These are phyloP conservation scores for Oryzias curvinotus DNA, from an alignment of 2,113 vertebrate species.

Conservation along the genomic window DNA sequence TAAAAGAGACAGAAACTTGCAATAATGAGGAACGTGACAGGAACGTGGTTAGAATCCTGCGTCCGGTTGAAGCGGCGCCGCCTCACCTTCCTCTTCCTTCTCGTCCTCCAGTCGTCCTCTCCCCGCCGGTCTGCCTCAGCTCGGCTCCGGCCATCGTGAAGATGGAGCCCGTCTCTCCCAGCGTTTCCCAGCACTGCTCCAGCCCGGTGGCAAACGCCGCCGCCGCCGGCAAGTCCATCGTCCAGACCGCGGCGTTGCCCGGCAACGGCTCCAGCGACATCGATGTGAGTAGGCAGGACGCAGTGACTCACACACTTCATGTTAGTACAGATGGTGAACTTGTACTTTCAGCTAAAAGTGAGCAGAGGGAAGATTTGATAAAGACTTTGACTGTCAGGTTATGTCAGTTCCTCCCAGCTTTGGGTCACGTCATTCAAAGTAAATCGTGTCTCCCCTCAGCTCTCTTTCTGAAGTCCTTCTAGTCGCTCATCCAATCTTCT, in stretches of 20 bases:
- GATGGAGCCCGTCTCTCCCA: constrained; percentile 78
- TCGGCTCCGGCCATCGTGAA: constrained; percentile 80
- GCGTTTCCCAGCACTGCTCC: constrained; percentile 59
- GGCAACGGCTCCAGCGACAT: constrained; percentile 73
- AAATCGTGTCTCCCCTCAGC: no score
- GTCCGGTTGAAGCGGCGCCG: not conserved
- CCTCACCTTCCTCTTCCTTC: not conserved
- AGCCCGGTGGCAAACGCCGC: constrained; percentile 43
- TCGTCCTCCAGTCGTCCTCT: constrained; percentile 74
- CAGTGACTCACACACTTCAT: not conserved
- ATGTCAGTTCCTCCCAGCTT: no score
- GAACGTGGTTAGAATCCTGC: not conserved
- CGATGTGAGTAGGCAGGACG: constrained; percentile 73
- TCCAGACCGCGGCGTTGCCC: constrained; percentile 75
- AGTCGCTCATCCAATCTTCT: no score
- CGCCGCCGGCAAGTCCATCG: constrained; percentile 82
- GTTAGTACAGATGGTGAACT: not conserved
- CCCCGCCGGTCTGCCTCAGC: constrained; percentile 76
- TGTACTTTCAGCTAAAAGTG: not conserved
- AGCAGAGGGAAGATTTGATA: no score
- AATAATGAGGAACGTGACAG: not conserved
- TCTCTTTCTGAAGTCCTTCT: no score
- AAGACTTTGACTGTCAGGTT: no score
- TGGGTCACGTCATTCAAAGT: no score
- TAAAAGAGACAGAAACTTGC: not conserved